Evolutionary conservation across 2,888 invertebrate species (phyloP).

Genomic region (Geophilus truncorum): DNA sequence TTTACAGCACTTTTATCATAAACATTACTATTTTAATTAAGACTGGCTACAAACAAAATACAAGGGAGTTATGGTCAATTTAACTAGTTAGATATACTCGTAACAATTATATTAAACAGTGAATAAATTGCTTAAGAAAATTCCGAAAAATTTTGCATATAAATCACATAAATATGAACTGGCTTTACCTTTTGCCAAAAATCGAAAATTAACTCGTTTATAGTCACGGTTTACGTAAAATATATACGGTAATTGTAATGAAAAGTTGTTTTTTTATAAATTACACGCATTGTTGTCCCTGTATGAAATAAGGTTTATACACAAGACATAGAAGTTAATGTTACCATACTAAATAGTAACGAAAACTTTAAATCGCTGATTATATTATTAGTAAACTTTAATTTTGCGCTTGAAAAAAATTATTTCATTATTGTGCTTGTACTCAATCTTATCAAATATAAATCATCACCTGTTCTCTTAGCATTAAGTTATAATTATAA

Average conservation of each 20-base stretch:
- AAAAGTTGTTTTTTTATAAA: too few relatives aligned
- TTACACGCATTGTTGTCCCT: too few relatives aligned
- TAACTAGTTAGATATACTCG: background rate
- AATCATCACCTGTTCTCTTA: background rate
- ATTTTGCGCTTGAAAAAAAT: too few relatives aligned
- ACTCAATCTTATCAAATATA: background rate
- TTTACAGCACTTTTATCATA: background rate
- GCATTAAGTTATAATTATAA: background rate
- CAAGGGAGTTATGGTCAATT: background rate
- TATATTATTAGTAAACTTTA: too few relatives aligned
- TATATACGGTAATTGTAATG: too few relatives aligned
- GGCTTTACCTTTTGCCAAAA: background rate
- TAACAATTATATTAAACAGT: background rate
- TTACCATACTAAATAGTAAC: too few relatives aligned
- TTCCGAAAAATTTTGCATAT: background rate
- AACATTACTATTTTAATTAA: background rate
- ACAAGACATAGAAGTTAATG: too few relatives aligned
- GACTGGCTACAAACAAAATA: background rate
- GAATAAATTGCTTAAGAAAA: background rate
- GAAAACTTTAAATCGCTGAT: too few relatives aligned
- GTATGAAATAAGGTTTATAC: too few relatives aligned
- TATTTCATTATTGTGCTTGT: too few relatives aligned
- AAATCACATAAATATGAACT: background rate
- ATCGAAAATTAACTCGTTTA: too few relatives aligned
- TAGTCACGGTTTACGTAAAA: too few relatives aligned